Conservation (phyloP, 92 coral and sea anemone genomes). For the Siderastrea radians region DNA sequence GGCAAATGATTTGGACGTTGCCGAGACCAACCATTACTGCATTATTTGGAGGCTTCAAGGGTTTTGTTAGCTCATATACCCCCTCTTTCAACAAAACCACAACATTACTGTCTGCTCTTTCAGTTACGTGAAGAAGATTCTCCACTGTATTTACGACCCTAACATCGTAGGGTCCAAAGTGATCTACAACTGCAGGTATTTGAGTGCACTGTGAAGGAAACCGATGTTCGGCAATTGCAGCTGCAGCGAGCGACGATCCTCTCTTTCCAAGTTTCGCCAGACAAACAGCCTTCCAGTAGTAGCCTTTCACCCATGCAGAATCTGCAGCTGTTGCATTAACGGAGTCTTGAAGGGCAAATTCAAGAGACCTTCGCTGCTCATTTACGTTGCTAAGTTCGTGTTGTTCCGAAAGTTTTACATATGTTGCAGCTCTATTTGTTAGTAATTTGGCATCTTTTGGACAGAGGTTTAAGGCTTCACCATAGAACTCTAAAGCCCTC, state of each 20-base stretch:
- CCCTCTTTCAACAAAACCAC: slow-evolving; percentile 28
- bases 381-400: background rate
- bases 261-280: slow-evolving; percentile 8
- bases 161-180: slow-evolving; percentile 6
- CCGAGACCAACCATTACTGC: slow-evolving; percentile 22
- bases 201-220: background rate
- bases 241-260: slow-evolving; percentile 31
- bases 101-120: background rate
- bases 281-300: slow-evolving; percentile 34
- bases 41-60: background rate
- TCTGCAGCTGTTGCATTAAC: slow-evolving; percentile 3
- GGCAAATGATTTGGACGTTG: slow-evolving; percentile 4
- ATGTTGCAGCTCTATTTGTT: slow-evolving; percentile 11
- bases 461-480: background rate
- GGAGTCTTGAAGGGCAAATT: background rate
- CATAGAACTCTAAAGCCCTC: background rate
- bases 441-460: slow-evolving; percentile 27
- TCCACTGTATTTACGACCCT: background rate
- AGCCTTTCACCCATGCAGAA: slow-evolving; percentile 25
- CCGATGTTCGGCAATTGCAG: slow-evolving; percentile 8
- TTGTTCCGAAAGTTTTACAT: slow-evolving; percentile 9
- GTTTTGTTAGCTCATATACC: background rate
- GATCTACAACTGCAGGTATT: slow-evolving; percentile 8
- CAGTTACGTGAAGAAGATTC: background rate
- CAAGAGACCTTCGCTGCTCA: background rate